Evolutionary conservation across 2,797 vertebrate species (phyloP), one percentile per base, ranked within the genome.

Genomic region (Leptodactylus fallax): DNA sequence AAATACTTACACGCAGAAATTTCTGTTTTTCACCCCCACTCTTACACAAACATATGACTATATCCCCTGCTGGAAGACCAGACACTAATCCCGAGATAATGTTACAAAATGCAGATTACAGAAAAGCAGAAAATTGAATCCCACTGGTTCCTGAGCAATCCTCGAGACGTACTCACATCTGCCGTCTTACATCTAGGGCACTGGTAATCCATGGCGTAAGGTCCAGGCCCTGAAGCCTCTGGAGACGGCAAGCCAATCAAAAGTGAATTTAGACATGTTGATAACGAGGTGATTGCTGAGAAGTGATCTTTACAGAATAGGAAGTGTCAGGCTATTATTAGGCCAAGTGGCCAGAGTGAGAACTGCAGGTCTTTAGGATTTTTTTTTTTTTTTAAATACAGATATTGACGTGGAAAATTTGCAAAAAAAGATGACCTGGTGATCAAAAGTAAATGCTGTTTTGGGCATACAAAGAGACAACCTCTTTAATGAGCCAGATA

Each of bases 31-130:
- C 11, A 53, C 25, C 36, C 27, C 12, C 25, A 11, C 6, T 55
- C 53, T 87, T 87, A 74, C 58, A 36, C 49, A 72, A 84, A 47
- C 11, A 25, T 81, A 47, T 71, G 36, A 79, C 23, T 67, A 69
- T 79, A 69, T 86, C 60, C 60, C 27, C 67, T 27, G 67, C 53
- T 16, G 65, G 69, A 63, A 58, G 61, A 21, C 63, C 23, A 19
- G 74, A 80, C 27, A 47, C 55, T 74, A 74, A 81, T 74, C 85
- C 79, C 17, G 12, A 47, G 79, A 80, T 81, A 81, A 81, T 58
- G 23, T 49, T 61, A 23, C 78, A 58, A 74, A 61, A 82, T 69
- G 21, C 61, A 67, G 86, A 82, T 87, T 87, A 82, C 47, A 6
- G 56, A 61, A 87, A 60, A 87, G 79, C 36, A 76, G 25, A 84